Evolutionary conservation across 2,113 vertebrate species (phyloP).

Genomic region (Diadophis punctatus): DNA sequence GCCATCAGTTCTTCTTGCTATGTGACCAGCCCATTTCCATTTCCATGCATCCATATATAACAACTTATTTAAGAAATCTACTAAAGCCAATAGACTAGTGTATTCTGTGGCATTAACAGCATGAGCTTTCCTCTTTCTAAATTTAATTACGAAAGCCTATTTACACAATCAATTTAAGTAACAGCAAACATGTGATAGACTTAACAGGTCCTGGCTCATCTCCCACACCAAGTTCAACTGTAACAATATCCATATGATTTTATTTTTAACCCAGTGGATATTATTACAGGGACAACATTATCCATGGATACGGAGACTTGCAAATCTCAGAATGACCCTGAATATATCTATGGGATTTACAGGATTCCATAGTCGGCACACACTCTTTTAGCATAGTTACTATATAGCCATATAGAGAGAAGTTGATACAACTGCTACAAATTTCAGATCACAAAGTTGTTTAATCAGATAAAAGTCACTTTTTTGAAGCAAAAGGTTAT

Average conservation of each 20-base stretch:
- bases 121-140: not conserved
- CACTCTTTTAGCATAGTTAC: not conserved
- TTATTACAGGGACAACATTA: slow-evolving; percentile 17
- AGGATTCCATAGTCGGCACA: not conserved
- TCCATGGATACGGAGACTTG: not conserved
- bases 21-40: too few species aligned
- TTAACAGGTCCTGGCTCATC: slow-evolving; percentile 4
- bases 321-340: slow-evolving; percentile 20
- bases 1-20: too few species aligned
- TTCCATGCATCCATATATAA: too few species aligned
- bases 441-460: not conserved
- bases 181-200: slow-evolving; percentile 22
- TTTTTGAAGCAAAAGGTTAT: not conserved
- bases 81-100: not conserved
- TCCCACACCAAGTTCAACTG: slow-evolving; percentile 17
- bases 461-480: not conserved
- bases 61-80: not conserved
- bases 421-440: not conserved
- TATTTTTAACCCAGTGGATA: slow-evolving; percentile 24
- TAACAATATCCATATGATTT: slow-evolving; percentile 14
- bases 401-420: not conserved
- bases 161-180: slow-evolving; percentile 23
- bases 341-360: slow-evolving; percentile 17
- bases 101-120: not conserved
- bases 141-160: slow-evolving; percentile 12